Evolutionary conservation across 1,140 invertebrate species (phyloP), one percentile per base, ranked within the genome.

Genomic region (Drusus annulatus): DNA sequence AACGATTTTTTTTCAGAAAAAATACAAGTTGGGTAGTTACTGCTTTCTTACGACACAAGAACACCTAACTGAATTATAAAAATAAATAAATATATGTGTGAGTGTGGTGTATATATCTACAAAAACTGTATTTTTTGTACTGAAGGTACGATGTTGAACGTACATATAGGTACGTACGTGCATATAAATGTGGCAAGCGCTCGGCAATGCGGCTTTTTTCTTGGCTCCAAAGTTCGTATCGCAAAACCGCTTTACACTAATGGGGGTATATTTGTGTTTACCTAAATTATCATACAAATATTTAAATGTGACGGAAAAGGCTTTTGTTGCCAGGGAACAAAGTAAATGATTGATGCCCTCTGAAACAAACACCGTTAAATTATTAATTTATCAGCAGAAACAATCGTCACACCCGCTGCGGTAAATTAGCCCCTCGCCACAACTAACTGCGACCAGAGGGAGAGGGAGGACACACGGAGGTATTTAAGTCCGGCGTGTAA

Each of bases 301-400:
- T 45, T 21, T 50, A 76, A 36, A 50, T 69, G 31, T 17, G 19
- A 78, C 63, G 52, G 63, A 78, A 23, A 54, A 45, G 8, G 63
- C 50, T 21, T 78, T 75, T 58, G 36, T 19, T 45, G 76, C 25
- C 76, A 77, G 65, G 74, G 60, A 69, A 60, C 79, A 45, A 45
- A 45, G 74, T n/a, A 54, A 50, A 73, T 82, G 81, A 82, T 82
- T 82, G 81, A 82, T 82, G 74, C 73, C 77, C 60, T 68, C 65
- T 51, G 31, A 77, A 77, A 79, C 79, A 80, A 82, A 79, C 62
- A 78, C 77, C 81, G 81, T 82, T 79, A 82, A 82, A 82, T 80
- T 79, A 76, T 74, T 82, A 80, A 77, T 82, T 82, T 82, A 82
- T 82, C 81, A 80, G 65, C 60, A 45, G 52, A 68, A 74, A 81